Evolutionary conservation across 1,140 invertebrate genomes (phyloP).

Genomic region (Caenorhabditis remanei): DNA sequence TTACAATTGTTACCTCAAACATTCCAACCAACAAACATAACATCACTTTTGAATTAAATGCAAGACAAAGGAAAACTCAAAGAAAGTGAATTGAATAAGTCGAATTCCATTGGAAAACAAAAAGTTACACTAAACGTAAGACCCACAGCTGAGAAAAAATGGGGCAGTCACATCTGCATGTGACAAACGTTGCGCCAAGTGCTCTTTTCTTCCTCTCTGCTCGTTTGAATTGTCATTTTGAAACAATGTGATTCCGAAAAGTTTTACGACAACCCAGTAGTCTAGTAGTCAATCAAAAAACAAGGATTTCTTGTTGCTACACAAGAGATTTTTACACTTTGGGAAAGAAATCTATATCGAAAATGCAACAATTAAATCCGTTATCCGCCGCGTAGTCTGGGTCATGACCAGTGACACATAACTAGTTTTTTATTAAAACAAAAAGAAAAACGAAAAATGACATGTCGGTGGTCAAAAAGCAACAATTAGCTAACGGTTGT

Average conservation of each 20-base stretch:
- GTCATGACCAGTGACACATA: slow-evolving; percentile 27
- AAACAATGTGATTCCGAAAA: slow-evolving; percentile 55
- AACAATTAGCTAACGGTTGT: slow-evolving; percentile 17
- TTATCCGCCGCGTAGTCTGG: neutral
- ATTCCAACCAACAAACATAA: too few species aligned
- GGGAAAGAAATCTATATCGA: too few species aligned
- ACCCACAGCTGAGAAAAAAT: slow-evolving; percentile 31
- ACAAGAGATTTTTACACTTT: too few species aligned
- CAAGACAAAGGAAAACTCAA: neutral
- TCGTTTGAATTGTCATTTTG: slow-evolving; percentile 54
- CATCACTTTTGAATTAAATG: too few species aligned
- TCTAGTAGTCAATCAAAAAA: slow-evolving; percentile 23
- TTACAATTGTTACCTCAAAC: too few species aligned
- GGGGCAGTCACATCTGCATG: slow-evolving; percentile 39
- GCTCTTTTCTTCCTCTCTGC: slow-evolving; percentile 16
- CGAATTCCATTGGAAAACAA: neutral
- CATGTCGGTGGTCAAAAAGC: neutral
- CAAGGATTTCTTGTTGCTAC: too few species aligned
- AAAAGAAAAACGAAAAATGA: neutral
- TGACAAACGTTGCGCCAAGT: slow-evolving; percentile 40
- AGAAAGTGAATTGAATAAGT: neutral
- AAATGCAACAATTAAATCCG: slow-evolving; percentile 19
- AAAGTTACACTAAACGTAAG: slow-evolving; percentile 37
- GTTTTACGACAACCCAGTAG: slow-evolving; percentile 29
- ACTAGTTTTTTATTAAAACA: slow-evolving; percentile 19